Evolutionary conservation across 2,888 invertebrate genomes (phyloP).

Genomic region (Pantelozetes paolii): DNA sequence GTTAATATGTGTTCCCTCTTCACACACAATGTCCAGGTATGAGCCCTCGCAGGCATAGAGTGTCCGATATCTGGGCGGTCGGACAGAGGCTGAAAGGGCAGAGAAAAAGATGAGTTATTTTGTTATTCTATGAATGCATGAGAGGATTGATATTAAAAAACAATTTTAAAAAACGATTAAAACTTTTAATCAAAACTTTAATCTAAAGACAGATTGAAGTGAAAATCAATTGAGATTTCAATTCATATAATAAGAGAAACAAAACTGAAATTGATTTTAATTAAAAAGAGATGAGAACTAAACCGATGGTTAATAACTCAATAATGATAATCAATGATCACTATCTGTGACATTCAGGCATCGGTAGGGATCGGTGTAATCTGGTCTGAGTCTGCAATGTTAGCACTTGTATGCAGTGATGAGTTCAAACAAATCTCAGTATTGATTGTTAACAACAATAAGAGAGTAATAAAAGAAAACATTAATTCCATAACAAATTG

Average conservation of each 20-base stretch:
- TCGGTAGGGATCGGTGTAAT: neutral
- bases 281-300: neutral
- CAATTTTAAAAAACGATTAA: neutral
- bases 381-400: conserved; percentile 3
- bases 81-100: conserved; percentile 19
- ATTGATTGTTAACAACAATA: conserved; percentile 30
- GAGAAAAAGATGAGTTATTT: neutral
- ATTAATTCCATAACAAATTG: conserved; percentile 31
- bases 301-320: conserved; percentile 1
- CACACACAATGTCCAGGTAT: conserved; percentile 78
- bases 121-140: no score
- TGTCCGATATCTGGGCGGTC: conserved; percentile 64
- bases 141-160: no score
- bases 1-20: conserved; percentile 78
- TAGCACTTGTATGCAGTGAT: neutral
- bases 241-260: neutral
- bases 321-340: conserved; percentile 31
- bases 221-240: conserved; percentile 26
- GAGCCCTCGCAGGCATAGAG: conserved; percentile 92
- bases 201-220: neutral
- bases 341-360: conserved; percentile 17
- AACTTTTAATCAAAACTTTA: neutral
- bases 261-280: conserved; percentile 1
- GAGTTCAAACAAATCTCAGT: conserved; percentile 11
- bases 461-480: conserved; percentile 31